Percentiles rank a stretch among this genome's conserved stretches.
Conservation (phyloP, 2,888 invertebrate genomes). For the Myopa testacea region DNA sequence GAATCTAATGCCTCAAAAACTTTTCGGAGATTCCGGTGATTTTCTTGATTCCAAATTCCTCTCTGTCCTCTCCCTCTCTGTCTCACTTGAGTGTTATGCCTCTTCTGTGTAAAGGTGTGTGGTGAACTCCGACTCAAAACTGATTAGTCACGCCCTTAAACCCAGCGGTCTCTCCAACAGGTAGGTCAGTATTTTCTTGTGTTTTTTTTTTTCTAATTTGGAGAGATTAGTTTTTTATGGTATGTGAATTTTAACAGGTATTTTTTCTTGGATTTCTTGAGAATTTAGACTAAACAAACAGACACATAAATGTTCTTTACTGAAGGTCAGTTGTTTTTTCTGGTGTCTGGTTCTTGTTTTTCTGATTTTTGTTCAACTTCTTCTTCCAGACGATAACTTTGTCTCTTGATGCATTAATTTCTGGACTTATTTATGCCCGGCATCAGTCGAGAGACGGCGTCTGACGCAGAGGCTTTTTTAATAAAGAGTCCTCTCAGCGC, state of each 20-base stretch:
- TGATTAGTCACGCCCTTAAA: no score
- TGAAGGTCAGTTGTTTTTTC: constrained; percentile 27
- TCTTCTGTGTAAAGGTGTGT: no score
- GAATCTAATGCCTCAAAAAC: no score
- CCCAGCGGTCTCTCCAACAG: no score
- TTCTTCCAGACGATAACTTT: background rate
- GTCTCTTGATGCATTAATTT: background rate
- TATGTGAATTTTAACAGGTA: background rate
- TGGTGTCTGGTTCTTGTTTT: background rate
- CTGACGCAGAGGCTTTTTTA: background rate
- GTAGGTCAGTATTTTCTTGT: no score
- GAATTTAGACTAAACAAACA: background rate
- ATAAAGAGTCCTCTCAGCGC: background rate
- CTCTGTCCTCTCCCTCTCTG: no score
- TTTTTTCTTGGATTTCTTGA: background rate
- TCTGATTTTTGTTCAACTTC: background rate
- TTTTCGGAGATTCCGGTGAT: no score
- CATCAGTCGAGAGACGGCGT: background rate
- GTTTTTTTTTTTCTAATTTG: no score
- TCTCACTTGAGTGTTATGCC: no score
- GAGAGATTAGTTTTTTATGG: no score
- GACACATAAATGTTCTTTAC: constrained; percentile 5
- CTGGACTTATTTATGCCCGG: background rate
- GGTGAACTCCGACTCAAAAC: no score
- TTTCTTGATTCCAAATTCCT: no score